Evolutionary conservation across 2,113 vertebrate species (phyloP).

Genomic region (Natator depressus): DNA sequence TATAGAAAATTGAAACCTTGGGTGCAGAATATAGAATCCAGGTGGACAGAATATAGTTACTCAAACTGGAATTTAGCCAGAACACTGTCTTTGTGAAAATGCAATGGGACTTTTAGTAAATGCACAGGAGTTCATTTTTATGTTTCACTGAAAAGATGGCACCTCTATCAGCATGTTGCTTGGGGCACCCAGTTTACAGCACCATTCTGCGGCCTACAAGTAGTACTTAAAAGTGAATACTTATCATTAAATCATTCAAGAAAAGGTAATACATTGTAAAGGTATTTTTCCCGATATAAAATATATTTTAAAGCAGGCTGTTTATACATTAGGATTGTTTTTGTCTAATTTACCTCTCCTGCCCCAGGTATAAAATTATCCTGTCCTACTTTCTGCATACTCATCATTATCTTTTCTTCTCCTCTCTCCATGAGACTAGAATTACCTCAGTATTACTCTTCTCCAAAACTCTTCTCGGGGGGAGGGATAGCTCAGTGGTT

Average conservation of each 20-base stretch:
- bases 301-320: not conserved
- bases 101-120: not conserved
- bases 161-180: fast-evolving
- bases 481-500: no score
- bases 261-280: not conserved
- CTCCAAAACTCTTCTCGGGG: not conserved
- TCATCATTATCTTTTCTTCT: not conserved
- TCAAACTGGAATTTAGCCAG: not conserved
- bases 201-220: not conserved
- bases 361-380: not conserved
- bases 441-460: not conserved
- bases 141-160: not conserved
- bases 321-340: not conserved
- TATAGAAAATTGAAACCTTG: not conserved
- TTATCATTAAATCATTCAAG: not conserved
- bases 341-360: not conserved
- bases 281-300: not conserved
- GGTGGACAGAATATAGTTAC: not conserved
- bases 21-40: not conserved
- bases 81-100: not conserved
- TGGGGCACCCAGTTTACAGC: not conserved
- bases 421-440: not conserved
- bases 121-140: not conserved
- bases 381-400: not conserved
- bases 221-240: not conserved